A percentile compares a stretch with the other conserved stretches of the same genome.
Conservation (phyloP, 2,113 vertebrate species). For the Panthera tigris region DNA sequence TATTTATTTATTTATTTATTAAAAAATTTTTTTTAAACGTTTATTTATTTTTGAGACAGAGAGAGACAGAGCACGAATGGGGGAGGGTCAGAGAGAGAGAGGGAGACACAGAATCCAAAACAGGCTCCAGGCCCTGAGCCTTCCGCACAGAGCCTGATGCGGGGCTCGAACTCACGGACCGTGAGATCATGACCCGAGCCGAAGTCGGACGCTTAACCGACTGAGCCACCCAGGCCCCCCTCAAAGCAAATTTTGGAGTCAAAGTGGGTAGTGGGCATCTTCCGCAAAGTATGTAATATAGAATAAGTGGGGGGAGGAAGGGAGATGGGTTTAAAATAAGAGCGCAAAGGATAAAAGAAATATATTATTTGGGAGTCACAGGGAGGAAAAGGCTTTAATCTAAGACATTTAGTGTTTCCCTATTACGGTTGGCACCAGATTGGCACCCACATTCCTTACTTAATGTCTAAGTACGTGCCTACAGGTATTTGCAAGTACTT, state of each 20-base stretch:
- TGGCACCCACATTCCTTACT: not conserved
- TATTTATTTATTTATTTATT: too few relatives aligned
- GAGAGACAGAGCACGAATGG: too few relatives aligned
- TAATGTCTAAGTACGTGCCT: not conserved
- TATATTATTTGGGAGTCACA: not conserved
- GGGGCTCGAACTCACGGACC: too few relatives aligned
- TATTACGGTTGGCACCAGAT: not conserved
- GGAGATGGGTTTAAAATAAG: not conserved
- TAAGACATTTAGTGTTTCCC: not conserved
- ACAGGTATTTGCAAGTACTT: not conserved
- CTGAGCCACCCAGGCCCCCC: too few relatives aligned
- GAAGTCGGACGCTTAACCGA: too few relatives aligned
- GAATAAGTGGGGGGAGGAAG: not conserved
- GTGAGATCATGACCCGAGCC: too few relatives aligned
- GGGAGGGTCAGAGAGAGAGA: too few relatives aligned
- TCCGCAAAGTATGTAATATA: not conserved
- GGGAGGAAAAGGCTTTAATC: not conserved
- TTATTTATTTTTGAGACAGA: too few relatives aligned
- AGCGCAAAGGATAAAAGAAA: not conserved
- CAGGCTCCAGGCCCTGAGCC: too few relatives aligned
- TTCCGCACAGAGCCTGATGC: accelerated
- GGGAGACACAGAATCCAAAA: too few relatives aligned
- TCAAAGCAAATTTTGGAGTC: conserved; percentile 18
- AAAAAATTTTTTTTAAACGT: too few relatives aligned
- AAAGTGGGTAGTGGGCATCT: not conserved